Base-by-base conservation (phyloP, 2,888 invertebrate species). In the Aquatica leii region DNA sequence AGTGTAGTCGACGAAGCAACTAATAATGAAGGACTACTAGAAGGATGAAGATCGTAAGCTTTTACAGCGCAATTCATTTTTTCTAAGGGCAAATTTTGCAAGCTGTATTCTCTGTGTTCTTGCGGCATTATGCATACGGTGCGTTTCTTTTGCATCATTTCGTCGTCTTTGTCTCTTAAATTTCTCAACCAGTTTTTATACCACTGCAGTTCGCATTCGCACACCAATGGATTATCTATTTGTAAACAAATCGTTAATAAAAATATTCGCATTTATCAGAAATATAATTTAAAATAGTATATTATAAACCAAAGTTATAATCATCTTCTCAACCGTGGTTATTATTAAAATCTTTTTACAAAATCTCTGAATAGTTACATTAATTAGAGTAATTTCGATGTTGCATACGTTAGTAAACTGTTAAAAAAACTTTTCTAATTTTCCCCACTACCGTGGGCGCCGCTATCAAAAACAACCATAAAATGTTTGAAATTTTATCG, bases 131-230 rank as follows among this genome's bases (percentile, higher is more conserved):
- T 90, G 82, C 94, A 94, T 49, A 93, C 85, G 1, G 93, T 92
- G 59, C 91, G 87, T 78, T 93, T 94, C 84, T 93, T 93, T 76
- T 92, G 91, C 87, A 93, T 92, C 89, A 92, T 90, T 79, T 94
- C 93, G 80, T 93, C 94, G 76, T 94, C 93, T 67, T 91, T 89
- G 80, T 92, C 91, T 55, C 90, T 87, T 18, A 93, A 84, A 63
- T 89, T 90, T 65, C 89, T 86, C 73, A 94, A 81, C 90, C 95
- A 92, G 56, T 88, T 89, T 62, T 91, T 89, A 81, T 95, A 94
- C 95, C 96, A 96, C 53, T 89, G 88, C 71, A 96, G 83, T 74
- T 94, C 93, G 78, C 95, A 96, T 75, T 93, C 92, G 79, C 95
- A 96, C 64, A 90, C 85, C 73, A 96, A 82, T 9, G 94, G 95